Percentiles rank a stretch among this genome's conserved stretches.
Conservation (phyloP, 2,888 invertebrate species). For the Kuschelorhynchus macadamiae region DNA sequence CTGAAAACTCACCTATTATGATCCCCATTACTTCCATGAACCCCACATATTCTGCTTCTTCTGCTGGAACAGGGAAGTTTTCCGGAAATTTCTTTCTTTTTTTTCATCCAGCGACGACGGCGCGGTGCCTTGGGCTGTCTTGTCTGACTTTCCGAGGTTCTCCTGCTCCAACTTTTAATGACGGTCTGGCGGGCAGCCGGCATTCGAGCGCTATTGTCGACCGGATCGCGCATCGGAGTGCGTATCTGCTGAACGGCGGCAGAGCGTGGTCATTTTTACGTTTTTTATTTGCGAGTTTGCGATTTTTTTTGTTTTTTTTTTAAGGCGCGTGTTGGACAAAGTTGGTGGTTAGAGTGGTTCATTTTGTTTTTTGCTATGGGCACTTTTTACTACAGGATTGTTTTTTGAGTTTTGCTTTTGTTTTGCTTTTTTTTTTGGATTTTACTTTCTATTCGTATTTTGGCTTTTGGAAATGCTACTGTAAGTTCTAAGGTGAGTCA, state of each 20-base stretch:
- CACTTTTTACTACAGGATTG: constrained; percentile 8
- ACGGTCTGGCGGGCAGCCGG: constrained; percentile 21
- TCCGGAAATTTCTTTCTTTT: too few species aligned
- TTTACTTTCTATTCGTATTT: neutral
- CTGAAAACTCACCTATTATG: too few species aligned
- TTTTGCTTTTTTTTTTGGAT: constrained; percentile 34
- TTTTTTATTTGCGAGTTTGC: constrained; percentile 27
- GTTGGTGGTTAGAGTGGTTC: constrained; percentile 12
- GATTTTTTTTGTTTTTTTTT: constrained; percentile 24
- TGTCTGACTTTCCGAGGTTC: constrained; percentile 25
- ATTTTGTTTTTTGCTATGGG: constrained; percentile 9
- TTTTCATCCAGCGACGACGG: neutral
- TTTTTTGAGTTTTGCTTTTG: constrained; percentile 13
- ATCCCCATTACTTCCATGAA: too few species aligned
- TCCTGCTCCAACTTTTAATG: constrained; percentile 15
- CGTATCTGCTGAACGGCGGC: constrained; percentile 28
- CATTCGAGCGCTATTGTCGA: constrained; percentile 32
- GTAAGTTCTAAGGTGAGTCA: too few species aligned
- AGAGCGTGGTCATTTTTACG: constrained; percentile 31
- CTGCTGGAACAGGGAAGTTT: too few species aligned
- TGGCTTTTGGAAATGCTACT: too few species aligned
- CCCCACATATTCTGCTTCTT: too few species aligned
- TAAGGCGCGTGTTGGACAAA: constrained; percentile 5
- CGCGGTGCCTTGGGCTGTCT: constrained; percentile 4
- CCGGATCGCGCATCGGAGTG: constrained; percentile 25